These are phyloP conservation scores for Anagyrus pseudococci DNA, from an alignment of 2,888 invertebrate genomes.

Conservation along the genomic window DNA sequence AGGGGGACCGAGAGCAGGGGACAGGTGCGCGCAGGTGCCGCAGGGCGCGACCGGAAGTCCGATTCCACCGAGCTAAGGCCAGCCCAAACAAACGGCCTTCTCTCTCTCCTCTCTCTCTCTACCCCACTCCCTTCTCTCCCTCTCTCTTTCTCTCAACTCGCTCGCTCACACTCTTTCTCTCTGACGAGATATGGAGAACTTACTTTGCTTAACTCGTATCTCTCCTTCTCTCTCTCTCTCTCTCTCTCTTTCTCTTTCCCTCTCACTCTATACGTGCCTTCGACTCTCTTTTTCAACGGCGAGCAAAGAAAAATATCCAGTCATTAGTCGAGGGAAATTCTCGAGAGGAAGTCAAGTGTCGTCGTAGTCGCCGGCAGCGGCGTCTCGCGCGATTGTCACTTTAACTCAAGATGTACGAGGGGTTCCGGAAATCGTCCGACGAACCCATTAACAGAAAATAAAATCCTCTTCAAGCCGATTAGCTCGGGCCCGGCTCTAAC, in stretches of 20 bases:
- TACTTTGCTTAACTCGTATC: neutral
- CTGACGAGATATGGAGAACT: constrained; percentile 5
- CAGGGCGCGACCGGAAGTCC: constrained; percentile 58
- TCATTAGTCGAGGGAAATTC: constrained; percentile 26
- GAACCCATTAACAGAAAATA: constrained; percentile 19
- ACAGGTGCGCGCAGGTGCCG: constrained; percentile 57
- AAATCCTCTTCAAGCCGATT: constrained; percentile 13
- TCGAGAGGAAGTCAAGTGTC: constrained; percentile 27
- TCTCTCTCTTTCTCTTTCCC: no score
- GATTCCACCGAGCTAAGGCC: constrained; percentile 39
- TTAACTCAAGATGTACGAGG: constrained; percentile 11
- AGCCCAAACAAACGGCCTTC: constrained; percentile 37
- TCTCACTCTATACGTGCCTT: no score
- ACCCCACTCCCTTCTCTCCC: no score
- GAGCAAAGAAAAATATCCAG: constrained; percentile 10
- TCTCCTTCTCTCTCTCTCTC: no score
- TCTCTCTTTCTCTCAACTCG: no score
- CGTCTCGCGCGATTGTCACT: constrained; percentile 29
- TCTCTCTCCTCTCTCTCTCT: neutral
- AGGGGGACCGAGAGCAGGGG: constrained; percentile 44
- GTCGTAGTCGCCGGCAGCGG: no score
- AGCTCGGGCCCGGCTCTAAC: constrained; percentile 9
- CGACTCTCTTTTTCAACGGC: constrained; percentile 26
- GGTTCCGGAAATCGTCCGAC: constrained; percentile 30
- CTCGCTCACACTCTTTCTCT: constrained; percentile 4